Evolutionary conservation across 2,797 vertebrate species (phyloP).

Genomic region (Melanotaenia trifasciata): DNA sequence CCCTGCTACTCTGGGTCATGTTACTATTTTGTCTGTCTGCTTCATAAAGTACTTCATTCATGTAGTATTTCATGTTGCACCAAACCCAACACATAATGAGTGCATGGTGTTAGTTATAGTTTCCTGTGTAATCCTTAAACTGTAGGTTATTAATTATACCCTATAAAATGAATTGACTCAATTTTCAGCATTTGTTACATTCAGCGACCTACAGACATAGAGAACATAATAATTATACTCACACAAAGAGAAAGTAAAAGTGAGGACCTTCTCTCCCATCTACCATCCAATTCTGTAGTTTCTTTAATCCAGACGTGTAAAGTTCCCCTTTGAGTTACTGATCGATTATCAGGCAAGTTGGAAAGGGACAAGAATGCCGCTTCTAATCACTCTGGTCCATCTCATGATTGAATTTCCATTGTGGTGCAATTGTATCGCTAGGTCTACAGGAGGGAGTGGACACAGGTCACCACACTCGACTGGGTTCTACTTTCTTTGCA

Average conservation of each 20-base stretch:
- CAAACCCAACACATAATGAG: slow-evolving; percentile 12
- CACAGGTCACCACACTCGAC: slow-evolving; percentile 67
- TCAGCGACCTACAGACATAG: slow-evolving; percentile 1
- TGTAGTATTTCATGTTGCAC: slow-evolving; percentile 1
- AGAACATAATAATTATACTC: slow-evolving; percentile 50
- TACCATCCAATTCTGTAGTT: slow-evolving; percentile 9
- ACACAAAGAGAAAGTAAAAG: slow-evolving; percentile 40
- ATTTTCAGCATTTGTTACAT: slow-evolving; percentile 4
- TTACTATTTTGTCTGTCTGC: background rate
- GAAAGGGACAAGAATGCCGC: slow-evolving; percentile 41
- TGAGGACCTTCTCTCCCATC: slow-evolving; percentile 13
- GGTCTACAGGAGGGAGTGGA: slow-evolving; percentile 60
- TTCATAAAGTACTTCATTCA: background rate
- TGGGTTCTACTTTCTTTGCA: slow-evolving; percentile 71
- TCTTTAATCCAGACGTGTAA: slow-evolving; percentile 62
- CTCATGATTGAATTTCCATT: slow-evolving; percentile 86
- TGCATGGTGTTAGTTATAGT: slow-evolving; percentile 4
- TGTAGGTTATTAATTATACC: slow-evolving; percentile 2
- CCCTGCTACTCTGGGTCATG: background rate
- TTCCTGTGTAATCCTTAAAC: slow-evolving; percentile 21
- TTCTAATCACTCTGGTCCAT: slow-evolving; percentile 62
- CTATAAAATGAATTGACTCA: background rate
- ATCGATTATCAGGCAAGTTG: slow-evolving; percentile 47
- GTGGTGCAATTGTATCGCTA: slow-evolving; percentile 75
- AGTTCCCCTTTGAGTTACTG: slow-evolving; percentile 37